Evolutionary conservation across 2,113 vertebrate genomes (phyloP).

Genomic region (Fulmarus glacialis): DNA sequence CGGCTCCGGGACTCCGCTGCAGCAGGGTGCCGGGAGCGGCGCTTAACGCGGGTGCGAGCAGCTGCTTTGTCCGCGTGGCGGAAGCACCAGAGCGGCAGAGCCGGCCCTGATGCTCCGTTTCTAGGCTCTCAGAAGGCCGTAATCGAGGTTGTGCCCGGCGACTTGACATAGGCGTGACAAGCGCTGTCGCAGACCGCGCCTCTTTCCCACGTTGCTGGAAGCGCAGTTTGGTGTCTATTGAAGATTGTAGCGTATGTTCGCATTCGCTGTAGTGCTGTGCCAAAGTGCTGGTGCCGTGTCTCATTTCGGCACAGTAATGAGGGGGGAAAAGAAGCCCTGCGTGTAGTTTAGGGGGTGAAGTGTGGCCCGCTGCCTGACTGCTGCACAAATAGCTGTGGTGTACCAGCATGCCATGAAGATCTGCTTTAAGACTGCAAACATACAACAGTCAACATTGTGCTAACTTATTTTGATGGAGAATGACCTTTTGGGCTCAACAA

Average conservation of each 20-base stretch:
- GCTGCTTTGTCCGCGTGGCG: neutral
- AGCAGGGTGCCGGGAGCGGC: neutral
- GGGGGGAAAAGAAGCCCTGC: neutral
- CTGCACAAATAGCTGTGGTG: neutral
- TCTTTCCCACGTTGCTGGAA: neutral
- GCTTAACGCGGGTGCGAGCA: neutral
- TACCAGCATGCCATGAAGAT: rapidly evolving
- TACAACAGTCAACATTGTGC: rapidly evolving
- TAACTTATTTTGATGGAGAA: neutral
- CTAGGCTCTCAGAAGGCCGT: rapidly evolving
- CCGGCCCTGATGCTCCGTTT: rapidly evolving
- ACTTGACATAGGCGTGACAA: rapidly evolving
- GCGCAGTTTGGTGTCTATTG: rapidly evolving
- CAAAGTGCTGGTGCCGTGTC: rapidly evolving
- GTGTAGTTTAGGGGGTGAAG: neutral
- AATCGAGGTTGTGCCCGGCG: neutral
- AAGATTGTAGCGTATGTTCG: rapidly evolving
- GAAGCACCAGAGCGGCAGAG: neutral
- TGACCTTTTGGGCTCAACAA: neutral
- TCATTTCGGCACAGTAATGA: rapidly evolving
- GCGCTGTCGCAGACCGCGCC: neutral
- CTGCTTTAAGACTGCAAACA: rapidly evolving
- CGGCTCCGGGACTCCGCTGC: neutral
- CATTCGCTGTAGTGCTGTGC: neutral
- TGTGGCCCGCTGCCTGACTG: neutral